These are phyloP conservation scores for Tanypteryx hageni DNA, from an alignment of 2,888 invertebrate species.

Conservation along the genomic window DNA sequence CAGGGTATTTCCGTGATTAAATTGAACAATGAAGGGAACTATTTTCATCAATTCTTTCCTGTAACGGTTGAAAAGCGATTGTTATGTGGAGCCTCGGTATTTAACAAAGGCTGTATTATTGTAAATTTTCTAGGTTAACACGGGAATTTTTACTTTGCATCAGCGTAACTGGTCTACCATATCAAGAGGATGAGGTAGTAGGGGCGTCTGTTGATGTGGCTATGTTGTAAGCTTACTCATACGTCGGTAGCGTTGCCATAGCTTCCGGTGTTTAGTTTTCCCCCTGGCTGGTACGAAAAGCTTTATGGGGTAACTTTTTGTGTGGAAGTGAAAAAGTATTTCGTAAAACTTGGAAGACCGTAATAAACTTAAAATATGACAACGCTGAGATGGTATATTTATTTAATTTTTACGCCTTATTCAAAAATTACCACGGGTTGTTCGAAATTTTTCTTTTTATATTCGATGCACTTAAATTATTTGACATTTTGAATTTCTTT, in stretches of 20 bases:
- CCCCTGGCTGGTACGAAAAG: not conserved
- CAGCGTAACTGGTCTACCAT: not conserved
- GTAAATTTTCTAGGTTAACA: not conserved
- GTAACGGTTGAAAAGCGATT: not conserved
- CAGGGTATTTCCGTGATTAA: not conserved
- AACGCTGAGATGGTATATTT: too few relatives aligned
- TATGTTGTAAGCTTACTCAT: not conserved
- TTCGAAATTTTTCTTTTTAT: too few relatives aligned
- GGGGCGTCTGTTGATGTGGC: too few relatives aligned
- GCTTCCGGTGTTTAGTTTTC: not conserved
- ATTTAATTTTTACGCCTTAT: too few relatives aligned
- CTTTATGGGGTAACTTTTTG: not conserved
- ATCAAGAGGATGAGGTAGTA: not conserved
- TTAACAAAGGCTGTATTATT: not conserved
- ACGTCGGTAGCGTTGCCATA: conserved; percentile 14
- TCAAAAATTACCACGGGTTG: too few relatives aligned
- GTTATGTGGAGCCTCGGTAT: not conserved
- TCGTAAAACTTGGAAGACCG: too few relatives aligned
- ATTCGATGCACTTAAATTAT: too few relatives aligned
- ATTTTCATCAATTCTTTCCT: not conserved
- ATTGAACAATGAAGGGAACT: not conserved
- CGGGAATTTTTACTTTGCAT: not conserved
- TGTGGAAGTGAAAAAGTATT: not conserved
- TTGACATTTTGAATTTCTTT: too few relatives aligned
- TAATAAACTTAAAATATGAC: too few relatives aligned